Base-by-base conservation (phyloP, 2,888 invertebrate species). In the Nomada goodeniana region DNA sequence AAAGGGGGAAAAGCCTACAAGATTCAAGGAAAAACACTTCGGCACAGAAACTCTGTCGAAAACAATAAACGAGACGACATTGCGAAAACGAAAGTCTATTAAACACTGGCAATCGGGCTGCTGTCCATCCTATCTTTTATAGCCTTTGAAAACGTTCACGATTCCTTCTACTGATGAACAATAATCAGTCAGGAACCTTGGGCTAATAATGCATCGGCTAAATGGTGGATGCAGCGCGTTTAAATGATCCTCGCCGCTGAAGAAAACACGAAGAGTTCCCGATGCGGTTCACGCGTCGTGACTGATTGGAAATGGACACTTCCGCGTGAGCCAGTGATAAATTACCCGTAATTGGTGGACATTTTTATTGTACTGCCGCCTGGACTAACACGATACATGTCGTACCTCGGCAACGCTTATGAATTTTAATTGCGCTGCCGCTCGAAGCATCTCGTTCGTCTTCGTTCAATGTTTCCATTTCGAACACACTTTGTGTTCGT, bases 121-220 rank as follows among this genome's bases (percentile, higher is more conserved):
- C 36, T n/a, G 60, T 29, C 64, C 52, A 64, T 59, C 78, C 75
- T 61, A 79, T 83, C 83, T 83, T 83, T 83, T 83, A 83, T 83
- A 83, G 83, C 60, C 75, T 83, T 73, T 76, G 72, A 52, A 73
- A 83, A 76, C 78, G 78, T 75, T 71, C 72, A 67, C 60, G 78
- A 76, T 82, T 83, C 76, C 83, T 69, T 79, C 68, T 69, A 73
- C 69, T 73, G 75, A 76, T 76, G 83, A 69, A 61, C 83, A 70
- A 70, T 79, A 78, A 83, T 83, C 83, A 78, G 83, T 60, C 64
- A 52, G 78, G 26, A 83, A 75, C 83, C 83, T 83, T 83, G 83
- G 78, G 83, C 64, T 80, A 83, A 83, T 80, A 83, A 80, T 59
- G 76, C 59, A 64, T 65, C 44, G 61, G 80, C 76, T 73, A 79